Evolutionary conservation across 35 echinoderm and acorn worm species (phyloP), one percentile per base, ranked within the genome.

Genomic region (Amphiura filiformis): DNA sequence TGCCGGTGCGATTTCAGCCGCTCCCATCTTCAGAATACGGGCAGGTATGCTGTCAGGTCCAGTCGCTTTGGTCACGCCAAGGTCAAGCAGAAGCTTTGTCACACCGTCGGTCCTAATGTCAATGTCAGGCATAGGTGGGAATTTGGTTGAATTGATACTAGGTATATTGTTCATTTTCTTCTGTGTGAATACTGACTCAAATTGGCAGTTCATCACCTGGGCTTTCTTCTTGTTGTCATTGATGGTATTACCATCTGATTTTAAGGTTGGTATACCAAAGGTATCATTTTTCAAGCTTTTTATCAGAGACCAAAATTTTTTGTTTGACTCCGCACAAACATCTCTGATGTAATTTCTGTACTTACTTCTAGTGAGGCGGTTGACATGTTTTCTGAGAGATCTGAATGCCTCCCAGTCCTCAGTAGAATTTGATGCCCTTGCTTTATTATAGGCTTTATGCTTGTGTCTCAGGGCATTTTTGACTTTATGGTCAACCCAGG

Each of bases 1-100:
- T 47, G 39, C 65, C 28, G 89, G 89, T 35, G 82, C 89, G 36
- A 91, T 83, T 78, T 84, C 82, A 76, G 57, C 22, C 18, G 70
- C 75, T 11, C 52, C 39, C 82, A 86, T 81, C 49, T 91, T 84
- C 39, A 91, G 89, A 36, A 90, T 49, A 56, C 65, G 28, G n/a
- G 52, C 81, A 78, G 81, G 81, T 7, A 80, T 2, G 70, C 38
- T 31, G 33, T 91, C 52, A 30, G 75, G 56, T 61, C 38, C 26
- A 0, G 57, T 15, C 38, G 37, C 34, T 35, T 90, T 83, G 79
- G 82, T 81, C 28, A 77, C 39, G n/a, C 37, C 36, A 26, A 91
- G 41, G 31, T 91, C 38, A 2, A 65, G 30, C 18, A 91, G 35
- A 20, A 84, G 82, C 78, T 85, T 91, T 49, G 18, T 0, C 0